These are phyloP conservation scores for Lordiphosa stackelbergi DNA, from an alignment of 1,140 invertebrate species.

Conservation along the genomic window DNA sequence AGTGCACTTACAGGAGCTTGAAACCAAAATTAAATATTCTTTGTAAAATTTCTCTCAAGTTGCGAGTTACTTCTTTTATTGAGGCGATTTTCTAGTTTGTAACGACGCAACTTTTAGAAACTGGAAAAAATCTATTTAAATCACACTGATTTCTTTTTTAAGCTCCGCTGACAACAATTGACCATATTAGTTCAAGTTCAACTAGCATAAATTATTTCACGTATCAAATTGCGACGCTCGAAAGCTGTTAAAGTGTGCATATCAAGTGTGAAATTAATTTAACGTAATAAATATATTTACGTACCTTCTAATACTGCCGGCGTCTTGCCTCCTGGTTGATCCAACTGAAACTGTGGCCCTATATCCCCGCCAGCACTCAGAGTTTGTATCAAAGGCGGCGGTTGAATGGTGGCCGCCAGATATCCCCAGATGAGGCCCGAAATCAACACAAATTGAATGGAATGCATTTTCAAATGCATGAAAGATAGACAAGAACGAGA, in stretches of 20 bases:
- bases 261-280: background rate
- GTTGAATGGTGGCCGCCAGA: slow-evolving; percentile 49
- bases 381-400: slow-evolving; percentile 56
- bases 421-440: slow-evolving; percentile 8
- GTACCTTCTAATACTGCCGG: slow-evolving; percentile 38
- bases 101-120: too few species aligned
- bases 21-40: too few species aligned
- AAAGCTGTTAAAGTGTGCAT: slow-evolving; percentile 20
- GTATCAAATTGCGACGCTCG: slow-evolving; percentile 26
- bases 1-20: too few species aligned
- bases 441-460: slow-evolving; percentile 22
- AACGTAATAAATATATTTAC: slow-evolving; percentile 3
- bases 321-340: slow-evolving; percentile 4
- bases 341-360: slow-evolving; percentile 53
- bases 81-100: too few species aligned
- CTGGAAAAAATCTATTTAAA: too few species aligned
- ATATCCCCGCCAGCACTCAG: slow-evolving; percentile 53
- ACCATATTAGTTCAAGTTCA: slow-evolving; percentile 15
- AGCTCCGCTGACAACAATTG: too few species aligned
- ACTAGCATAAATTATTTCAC: slow-evolving; percentile 47
- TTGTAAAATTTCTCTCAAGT: too few species aligned
- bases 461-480: slow-evolving; percentile 24
- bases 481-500: background rate
- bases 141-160: background rate
- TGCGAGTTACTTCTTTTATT: too few species aligned